These are phyloP conservation scores for Leucopsar rothschildi DNA, from an alignment of 2,113 vertebrate genomes.

Conservation along the genomic window DNA sequence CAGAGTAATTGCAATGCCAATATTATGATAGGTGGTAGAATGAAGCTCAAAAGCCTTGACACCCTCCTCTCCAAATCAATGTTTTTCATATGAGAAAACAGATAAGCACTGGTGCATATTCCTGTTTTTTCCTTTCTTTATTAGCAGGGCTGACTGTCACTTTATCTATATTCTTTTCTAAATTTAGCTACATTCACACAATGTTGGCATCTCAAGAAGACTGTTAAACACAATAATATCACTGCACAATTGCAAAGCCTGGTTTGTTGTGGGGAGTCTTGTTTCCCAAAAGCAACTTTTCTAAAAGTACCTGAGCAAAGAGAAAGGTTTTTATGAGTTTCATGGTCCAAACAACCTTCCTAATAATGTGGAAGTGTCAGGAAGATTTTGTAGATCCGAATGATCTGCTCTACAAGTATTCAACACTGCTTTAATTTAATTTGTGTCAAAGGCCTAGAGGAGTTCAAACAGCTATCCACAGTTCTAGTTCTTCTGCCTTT, in stretches of 20 bases:
- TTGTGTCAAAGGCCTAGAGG: not conserved
- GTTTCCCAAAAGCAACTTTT: not conserved
- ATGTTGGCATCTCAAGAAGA: not conserved
- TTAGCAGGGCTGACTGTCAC: not conserved
- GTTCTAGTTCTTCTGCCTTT: not conserved
- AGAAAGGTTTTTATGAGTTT: not conserved
- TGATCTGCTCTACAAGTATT: not conserved
- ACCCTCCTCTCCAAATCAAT: not conserved
- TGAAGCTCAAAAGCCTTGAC: not conserved
- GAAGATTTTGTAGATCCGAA: not conserved
- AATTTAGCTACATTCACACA: not conserved
- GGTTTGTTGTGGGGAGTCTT: not conserved
- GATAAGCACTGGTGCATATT: not conserved
- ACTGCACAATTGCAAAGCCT: not conserved
- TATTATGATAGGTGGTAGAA: not conserved
- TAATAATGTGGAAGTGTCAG: not conserved
- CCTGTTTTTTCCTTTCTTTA: not conserved
- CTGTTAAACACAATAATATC: not conserved
- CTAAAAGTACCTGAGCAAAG: not conserved
- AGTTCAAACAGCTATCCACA: not conserved
- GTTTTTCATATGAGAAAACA: not conserved
- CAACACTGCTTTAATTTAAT: not conserved
- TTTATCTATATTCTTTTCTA: not conserved
- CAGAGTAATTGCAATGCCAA: not conserved
- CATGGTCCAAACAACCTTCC: not conserved